Conservation (phyloP, 2,888 invertebrate species). For the Anoncus sp. region DNA sequence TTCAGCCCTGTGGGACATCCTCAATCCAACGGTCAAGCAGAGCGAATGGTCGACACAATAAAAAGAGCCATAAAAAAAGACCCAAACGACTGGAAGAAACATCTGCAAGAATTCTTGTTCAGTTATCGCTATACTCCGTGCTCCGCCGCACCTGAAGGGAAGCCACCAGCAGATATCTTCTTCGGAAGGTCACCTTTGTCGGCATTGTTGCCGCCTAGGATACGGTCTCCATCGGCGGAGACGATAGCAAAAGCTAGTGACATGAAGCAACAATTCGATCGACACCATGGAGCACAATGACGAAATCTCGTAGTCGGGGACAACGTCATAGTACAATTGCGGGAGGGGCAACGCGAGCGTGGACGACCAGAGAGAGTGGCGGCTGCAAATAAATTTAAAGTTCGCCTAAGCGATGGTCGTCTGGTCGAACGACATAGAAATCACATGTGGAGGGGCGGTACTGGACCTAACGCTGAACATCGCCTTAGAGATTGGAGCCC, state of each 20-base stretch:
- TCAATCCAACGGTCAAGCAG: slow-evolving; percentile 26
- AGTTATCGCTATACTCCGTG: slow-evolving; percentile 37
- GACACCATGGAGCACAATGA: slow-evolving; percentile 33
- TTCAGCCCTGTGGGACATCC: slow-evolving; percentile 29
- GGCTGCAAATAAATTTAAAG: slow-evolving; percentile 20
- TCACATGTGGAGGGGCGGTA: slow-evolving; percentile 32
- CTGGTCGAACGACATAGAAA: slow-evolving; percentile 18
- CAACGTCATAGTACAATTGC: slow-evolving; percentile 29
- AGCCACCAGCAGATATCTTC: slow-evolving; percentile 37
- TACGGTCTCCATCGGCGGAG: slow-evolving; percentile 11
- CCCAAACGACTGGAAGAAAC: slow-evolving; percentile 39
- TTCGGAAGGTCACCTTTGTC: slow-evolving; percentile 37
- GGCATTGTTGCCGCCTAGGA: slow-evolving; percentile 25
- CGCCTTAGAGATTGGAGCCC: slow-evolving; percentile 33
- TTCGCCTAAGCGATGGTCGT: slow-evolving; percentile 30
- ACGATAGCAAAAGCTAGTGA: slow-evolving; percentile 8
- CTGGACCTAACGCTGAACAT: slow-evolving; percentile 15
- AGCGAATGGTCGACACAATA: slow-evolving; percentile 42
- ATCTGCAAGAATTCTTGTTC: slow-evolving; percentile 35
- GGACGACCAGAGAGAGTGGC: slow-evolving; percentile 16
- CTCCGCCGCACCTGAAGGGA: slow-evolving; percentile 36
- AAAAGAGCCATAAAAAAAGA: slow-evolving; percentile 44
- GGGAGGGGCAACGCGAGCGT: slow-evolving; percentile 26
- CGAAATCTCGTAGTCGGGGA: slow-evolving; percentile 34
- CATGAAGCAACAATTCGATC: slow-evolving; percentile 30